Evolutionary conservation across 2,888 invertebrate genomes (phyloP).

Genomic region (Monochamus alternatus): DNA sequence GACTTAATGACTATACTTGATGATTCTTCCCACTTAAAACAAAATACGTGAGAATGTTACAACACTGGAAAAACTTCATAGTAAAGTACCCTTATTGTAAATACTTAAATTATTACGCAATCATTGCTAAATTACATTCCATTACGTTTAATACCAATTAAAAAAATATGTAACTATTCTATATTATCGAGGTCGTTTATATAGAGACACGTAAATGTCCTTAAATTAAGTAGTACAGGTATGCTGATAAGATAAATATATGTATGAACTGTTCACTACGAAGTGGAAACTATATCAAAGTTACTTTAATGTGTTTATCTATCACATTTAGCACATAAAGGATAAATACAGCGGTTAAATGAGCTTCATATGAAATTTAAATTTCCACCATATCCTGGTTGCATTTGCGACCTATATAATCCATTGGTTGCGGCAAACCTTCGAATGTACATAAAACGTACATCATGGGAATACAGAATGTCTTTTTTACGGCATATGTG

Average conservation of each 20-base stretch:
- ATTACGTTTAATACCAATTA: too few relatives aligned
- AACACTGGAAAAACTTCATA: too few relatives aligned
- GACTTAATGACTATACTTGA: too few relatives aligned
- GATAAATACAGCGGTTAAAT: not conserved
- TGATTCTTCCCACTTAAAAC: too few relatives aligned
- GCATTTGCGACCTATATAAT: not conserved
- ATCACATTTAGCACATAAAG: not conserved
- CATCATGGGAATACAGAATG: not conserved
- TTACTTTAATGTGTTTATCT: not conserved
- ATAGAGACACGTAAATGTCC: not conserved
- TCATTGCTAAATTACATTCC: not conserved
- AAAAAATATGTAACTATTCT: too few relatives aligned
- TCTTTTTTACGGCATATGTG: not conserved
- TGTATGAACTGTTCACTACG: too few relatives aligned
- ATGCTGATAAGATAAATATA: too few relatives aligned
- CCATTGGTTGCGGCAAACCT: constrained; percentile 1
- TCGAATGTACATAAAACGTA: not conserved
- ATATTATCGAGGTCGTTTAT: not conserved
- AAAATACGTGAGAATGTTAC: too few relatives aligned
- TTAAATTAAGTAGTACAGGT: too few relatives aligned
- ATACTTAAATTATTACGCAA: too few relatives aligned
- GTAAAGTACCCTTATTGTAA: too few relatives aligned
- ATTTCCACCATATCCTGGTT: not conserved
- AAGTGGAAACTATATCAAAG: too few relatives aligned
- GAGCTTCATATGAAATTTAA: not conserved